Base-by-base conservation (phyloP, 1,140 invertebrate genomes). In the Trissolcus basalis region DNA sequence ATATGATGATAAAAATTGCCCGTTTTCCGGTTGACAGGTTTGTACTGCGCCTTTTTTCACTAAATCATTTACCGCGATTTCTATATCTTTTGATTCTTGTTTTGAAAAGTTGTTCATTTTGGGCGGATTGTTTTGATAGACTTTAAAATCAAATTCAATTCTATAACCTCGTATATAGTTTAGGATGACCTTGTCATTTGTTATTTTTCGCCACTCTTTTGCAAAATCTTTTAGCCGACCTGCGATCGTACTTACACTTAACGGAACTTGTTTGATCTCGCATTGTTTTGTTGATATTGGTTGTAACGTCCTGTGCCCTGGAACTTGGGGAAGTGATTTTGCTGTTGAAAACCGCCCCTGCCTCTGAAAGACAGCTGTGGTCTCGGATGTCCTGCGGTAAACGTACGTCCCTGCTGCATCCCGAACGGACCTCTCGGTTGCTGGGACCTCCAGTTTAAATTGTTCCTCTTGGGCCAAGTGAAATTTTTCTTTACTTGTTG, bases 91-190 rank as follows among this genome's bases (percentile, higher is more conserved):
- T 50, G 41, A n/a, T 36, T 67, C 63, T 43, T 27, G 15, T 10
- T 13, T 43, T 12, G 49, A 55, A 47, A 65, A 54, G 5, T 64
- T 65, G n/a, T 15, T 43, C n/a, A 11, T 35, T 41, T n/a, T n/a
- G n/a, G 9, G 63, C 44, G 0, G 12, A 8, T n/a, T n/a, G n/a
- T n/a, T n/a, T 32, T 7, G 15, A 9, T 36, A 56, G 63, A 67
- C 63, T 44, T 50, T 9, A 10, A 9, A 9, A 15, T 56, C 9
- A 32, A 56, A 67, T 50, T 55, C 41, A 32, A 69, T 45, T 39
- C 58, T 60, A 58, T 73, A 73, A 3, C 70, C 75, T 36, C 58
- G 13, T 10, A 73, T 60, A 47, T 49, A 69, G n/a, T 63, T 49
- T 15, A 78, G 27, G 16, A 78, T 60, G 14, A 56, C 36, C 5